phyloP scores from a whole-genome alignment of 2,888 invertebrate genomes.

The Osmoderma eremita region DNA sequence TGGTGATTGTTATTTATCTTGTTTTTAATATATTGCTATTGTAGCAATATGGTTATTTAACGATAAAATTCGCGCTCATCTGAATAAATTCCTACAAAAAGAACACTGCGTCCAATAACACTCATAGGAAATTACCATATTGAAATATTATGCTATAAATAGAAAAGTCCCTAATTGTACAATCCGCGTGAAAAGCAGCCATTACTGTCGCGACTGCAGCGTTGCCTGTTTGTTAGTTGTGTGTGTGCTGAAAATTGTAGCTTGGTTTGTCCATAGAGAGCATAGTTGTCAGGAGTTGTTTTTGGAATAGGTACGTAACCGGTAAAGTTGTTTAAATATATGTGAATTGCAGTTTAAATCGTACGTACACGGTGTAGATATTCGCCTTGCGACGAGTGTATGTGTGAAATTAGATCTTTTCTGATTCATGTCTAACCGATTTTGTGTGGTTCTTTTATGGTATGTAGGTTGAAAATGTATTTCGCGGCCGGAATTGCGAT shows the following conservation, averaged over 20 bases:
- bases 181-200: slow-evolving; percentile 38
- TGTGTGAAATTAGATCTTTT: slow-evolving; percentile 36
- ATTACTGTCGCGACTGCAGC: slow-evolving; percentile 31
- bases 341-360: slow-evolving; percentile 12
- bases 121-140: neutral
- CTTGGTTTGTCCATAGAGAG: slow-evolving; percentile 45
- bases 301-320: slow-evolving; percentile 45
- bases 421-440: slow-evolving; percentile 29
- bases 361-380: slow-evolving; percentile 4
- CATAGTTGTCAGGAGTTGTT: slow-evolving; percentile 43
- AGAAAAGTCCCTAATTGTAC: slow-evolving; percentile 28
- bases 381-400: slow-evolving; percentile 20
- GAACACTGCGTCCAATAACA: too few relatives aligned
- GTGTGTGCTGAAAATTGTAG: slow-evolving; percentile 33
- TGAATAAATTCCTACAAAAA: neutral
- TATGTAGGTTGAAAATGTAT: slow-evolving; percentile 41
- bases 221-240: slow-evolving; percentile 35
- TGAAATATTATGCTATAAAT: slow-evolving; percentile 25
- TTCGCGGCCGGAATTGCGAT: slow-evolving; percentile 6
- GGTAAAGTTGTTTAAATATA: slow-evolving; percentile 29
- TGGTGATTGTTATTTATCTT: slow-evolving; percentile 5
- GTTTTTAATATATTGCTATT: neutral
- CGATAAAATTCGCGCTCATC: neutral
- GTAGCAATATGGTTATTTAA: neutral
- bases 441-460: slow-evolving; percentile 37